Percentiles rank a stretch among this genome's conserved stretches.
These are phyloP conservation scores for Premnoplex brunnescens DNA, from an alignment of 2,797 vertebrate genomes.

Conservation along the genomic window DNA sequence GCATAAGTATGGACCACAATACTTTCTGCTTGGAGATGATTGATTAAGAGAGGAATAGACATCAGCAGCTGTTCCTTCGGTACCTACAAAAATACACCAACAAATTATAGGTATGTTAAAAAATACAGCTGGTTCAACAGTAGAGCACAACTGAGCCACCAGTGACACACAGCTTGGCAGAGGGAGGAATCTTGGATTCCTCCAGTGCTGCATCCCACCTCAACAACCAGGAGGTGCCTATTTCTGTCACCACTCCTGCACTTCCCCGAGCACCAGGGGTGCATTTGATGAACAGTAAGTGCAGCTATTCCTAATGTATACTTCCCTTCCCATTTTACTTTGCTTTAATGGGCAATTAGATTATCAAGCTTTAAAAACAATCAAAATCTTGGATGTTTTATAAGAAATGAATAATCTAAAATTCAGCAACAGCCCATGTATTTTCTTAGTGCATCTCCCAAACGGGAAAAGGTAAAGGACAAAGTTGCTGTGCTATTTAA, in stretches of 20 bases:
- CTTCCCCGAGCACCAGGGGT: neutral
- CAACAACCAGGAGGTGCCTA: neutral
- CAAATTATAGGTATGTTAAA: neutral
- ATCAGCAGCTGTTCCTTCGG: constrained; percentile 93
- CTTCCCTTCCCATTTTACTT: neutral
- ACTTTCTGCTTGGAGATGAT: constrained; percentile 92
- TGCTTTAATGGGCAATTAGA: neutral
- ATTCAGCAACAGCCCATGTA: neutral
- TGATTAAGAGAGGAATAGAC: constrained; percentile 90
- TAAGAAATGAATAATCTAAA: neutral
- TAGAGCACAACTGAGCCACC: neutral
- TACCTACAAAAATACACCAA: constrained; percentile 79
- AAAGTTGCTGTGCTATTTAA: neutral
- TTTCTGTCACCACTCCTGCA: fast-evolving
- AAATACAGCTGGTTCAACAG: neutral
- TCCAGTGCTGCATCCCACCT: neutral
- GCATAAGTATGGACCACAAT: constrained; percentile 95
- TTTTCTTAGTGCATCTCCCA: neutral
- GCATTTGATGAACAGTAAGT: neutral
- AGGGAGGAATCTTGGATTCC: neutral
- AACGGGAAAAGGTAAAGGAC: neutral
- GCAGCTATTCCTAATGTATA: neutral
- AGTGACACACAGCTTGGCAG: neutral
- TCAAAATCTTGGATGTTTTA: fast-evolving
- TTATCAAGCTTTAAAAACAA: neutral